These are phyloP conservation scores for Cariama cristata DNA, from an alignment of 2,113 vertebrate genomes.

Conservation along the genomic window DNA sequence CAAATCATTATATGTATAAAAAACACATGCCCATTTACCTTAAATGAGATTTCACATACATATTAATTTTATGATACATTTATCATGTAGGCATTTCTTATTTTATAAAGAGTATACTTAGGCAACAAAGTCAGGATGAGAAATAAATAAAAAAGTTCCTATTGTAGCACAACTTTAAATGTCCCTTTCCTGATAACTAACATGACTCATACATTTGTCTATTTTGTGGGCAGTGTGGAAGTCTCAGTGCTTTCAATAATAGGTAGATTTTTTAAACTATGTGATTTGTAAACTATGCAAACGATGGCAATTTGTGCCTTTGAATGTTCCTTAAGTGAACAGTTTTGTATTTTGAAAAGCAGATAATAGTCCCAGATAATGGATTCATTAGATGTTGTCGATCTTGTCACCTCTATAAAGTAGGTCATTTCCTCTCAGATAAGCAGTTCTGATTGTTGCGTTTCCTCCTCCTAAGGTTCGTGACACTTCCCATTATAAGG, in stretches of 20 bases:
- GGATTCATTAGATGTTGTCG: background rate
- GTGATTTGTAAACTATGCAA: background rate
- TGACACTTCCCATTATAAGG: background rate
- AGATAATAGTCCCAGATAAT: constrained; percentile 3
- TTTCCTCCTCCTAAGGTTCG: background rate
- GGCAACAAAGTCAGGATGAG: background rate
- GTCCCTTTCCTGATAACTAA: background rate
- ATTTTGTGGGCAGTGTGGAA: background rate
- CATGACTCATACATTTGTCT: background rate
- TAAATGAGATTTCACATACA: background rate
- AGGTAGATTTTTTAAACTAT: background rate
- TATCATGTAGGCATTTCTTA: background rate
- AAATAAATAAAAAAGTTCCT: background rate
- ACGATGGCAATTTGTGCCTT: background rate
- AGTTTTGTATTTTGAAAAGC: background rate
- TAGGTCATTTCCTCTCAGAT: background rate
- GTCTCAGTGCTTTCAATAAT: background rate
- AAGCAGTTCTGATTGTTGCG: background rate
- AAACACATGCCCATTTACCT: background rate
- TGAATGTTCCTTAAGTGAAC: constrained; percentile 6
- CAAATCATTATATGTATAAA: background rate
- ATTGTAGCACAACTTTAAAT: background rate
- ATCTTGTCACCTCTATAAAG: background rate
- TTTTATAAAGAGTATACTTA: background rate
- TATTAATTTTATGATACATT: background rate